These are phyloP conservation scores for Apocheima hispidaria DNA, from an alignment of 2,888 invertebrate species.

Conservation along the genomic window DNA sequence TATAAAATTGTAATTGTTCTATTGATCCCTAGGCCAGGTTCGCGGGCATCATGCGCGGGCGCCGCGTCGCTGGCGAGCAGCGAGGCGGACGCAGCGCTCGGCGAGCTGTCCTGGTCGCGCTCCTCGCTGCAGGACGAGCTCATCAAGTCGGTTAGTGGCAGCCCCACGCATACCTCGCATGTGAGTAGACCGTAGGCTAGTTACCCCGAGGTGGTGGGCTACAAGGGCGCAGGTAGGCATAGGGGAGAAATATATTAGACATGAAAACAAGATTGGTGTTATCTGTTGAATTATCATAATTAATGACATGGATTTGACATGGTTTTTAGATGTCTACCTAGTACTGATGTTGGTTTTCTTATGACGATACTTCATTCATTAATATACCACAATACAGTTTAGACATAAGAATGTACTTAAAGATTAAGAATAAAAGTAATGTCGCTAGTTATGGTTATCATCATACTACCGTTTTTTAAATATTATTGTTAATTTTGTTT, in stretches of 20 bases:
- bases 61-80: constrained; percentile 84
- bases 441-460: no score
- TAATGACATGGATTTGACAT: no score
- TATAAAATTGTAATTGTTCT: no score
- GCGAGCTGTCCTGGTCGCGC: constrained; percentile 88
- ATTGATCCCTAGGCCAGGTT: constrained; percentile 67
- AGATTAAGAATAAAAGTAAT: no score
- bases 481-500: no score
- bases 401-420: no score
- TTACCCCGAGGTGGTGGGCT: background rate
- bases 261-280: background rate
- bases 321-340: no score
- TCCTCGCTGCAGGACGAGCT: constrained; percentile 89
- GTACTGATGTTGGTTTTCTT: no score
- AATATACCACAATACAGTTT: no score
- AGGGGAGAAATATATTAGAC: background rate
- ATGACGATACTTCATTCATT: no score
- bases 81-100: constrained; percentile 79
- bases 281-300: no score
- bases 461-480: no score
- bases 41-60: constrained; percentile 87
- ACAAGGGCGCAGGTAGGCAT: background rate
- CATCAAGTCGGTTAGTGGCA: constrained; percentile 87
- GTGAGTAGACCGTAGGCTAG: constrained; percentile 64
- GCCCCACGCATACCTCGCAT: constrained; percentile 75